A percentile compares a stretch with the other conserved stretches of the same genome.
These are phyloP conservation scores for Gallinago nigripennis DNA, from an alignment of 2,797 vertebrate species.

Conservation along the genomic window DNA sequence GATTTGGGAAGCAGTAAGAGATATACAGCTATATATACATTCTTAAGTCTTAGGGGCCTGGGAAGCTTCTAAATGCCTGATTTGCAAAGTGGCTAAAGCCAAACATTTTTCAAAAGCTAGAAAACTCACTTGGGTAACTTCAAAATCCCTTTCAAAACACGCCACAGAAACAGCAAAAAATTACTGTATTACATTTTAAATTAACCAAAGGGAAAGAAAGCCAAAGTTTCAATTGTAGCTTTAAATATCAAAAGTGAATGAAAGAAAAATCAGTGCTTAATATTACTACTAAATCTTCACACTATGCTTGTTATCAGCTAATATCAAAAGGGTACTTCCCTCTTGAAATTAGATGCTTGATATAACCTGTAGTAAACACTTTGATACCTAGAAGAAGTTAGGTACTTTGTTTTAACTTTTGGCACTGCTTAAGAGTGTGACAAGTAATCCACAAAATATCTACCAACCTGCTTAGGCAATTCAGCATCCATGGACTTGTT, in stretches of 20 bases:
- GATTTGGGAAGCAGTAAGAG: not conserved
- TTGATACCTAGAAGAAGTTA: not conserved
- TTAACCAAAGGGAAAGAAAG: not conserved
- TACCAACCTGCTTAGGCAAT: conserved; percentile 3
- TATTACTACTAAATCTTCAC: not conserved
- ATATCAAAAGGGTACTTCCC: not conserved
- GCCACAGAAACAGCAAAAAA: not conserved
- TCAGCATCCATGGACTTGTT: not conserved
- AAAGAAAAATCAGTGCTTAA: not conserved
- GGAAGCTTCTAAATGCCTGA: not conserved
- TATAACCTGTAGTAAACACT: not conserved
- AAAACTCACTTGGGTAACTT: not conserved
- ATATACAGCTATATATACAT: not conserved
- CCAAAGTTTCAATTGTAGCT: not conserved
- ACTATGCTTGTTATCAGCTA: not conserved
- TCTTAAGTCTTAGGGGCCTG: not conserved
- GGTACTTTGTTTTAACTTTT: not conserved
- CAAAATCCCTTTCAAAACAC: not conserved
- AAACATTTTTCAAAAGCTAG: conserved; percentile 7
- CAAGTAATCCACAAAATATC: not conserved
- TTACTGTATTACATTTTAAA: not conserved
- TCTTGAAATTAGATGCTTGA: not conserved
- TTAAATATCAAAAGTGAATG: not conserved
- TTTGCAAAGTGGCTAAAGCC: not conserved
- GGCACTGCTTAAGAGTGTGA: not conserved